Conservation (phyloP, 2,888 invertebrate species). For the Dynastes tityus region DNA sequence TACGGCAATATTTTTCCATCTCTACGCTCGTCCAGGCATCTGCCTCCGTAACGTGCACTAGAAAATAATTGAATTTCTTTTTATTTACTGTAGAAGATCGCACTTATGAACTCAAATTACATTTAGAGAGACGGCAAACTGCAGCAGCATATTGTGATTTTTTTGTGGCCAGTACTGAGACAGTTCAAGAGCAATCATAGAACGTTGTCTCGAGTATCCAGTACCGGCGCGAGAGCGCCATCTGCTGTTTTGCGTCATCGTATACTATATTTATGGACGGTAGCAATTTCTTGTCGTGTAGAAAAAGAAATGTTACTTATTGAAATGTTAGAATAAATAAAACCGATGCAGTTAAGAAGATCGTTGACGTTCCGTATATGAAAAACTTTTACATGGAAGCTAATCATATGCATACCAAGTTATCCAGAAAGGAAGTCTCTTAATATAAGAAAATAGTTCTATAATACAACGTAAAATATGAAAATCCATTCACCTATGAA, state of each 20-base stretch:
- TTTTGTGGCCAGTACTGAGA: slow-evolving; percentile 33
- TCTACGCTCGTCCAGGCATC: neutral
- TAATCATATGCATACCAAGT: too few species aligned
- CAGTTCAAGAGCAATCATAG: slow-evolving; percentile 46
- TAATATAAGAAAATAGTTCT: too few species aligned
- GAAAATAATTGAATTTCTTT: slow-evolving; percentile 28
- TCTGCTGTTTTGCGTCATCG: slow-evolving; percentile 44
- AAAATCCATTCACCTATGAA: neutral
- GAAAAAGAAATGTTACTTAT: neutral
- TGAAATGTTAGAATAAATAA: neutral
- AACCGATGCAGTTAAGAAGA: neutral
- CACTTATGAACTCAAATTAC: slow-evolving; percentile 42
- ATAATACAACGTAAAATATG: neutral
- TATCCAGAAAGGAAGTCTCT: too few species aligned
- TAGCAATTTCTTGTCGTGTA: neutral
- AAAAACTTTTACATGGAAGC: too few species aligned
- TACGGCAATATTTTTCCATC: neutral
- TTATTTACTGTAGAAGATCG: slow-evolving; percentile 33
- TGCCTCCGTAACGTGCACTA: neutral
- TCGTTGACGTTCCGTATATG: neutral
- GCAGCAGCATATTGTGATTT: slow-evolving; percentile 45
- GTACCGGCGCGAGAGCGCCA: slow-evolving; percentile 18
- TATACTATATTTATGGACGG: slow-evolving; percentile 25
- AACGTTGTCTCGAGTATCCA: slow-evolving; percentile 39
- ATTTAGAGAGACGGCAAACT: slow-evolving; percentile 40